Percentiles rank a stretch among this genome's conserved stretches.
Evolutionary conservation across 2,888 invertebrate species (phyloP).

Genomic region (Trileptium ribeirensis): DNA sequence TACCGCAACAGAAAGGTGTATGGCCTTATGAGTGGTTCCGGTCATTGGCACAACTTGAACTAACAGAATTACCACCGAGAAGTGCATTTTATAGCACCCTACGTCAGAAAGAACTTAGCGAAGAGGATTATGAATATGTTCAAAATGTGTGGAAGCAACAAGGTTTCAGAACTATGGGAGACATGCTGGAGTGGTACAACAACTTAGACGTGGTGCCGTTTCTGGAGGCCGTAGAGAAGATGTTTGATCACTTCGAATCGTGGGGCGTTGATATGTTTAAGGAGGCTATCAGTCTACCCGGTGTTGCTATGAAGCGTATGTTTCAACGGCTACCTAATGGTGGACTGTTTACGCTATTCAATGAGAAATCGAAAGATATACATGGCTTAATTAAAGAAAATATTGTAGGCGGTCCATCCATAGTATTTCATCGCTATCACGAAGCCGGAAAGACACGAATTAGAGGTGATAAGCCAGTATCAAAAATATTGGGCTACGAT

Average conservation of each 20-base stretch:
- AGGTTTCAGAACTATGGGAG: not conserved
- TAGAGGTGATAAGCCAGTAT: too few relatives aligned
- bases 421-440: too few relatives aligned
- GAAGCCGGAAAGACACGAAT: too few relatives aligned
- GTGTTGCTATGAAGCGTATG: conserved; percentile 16
- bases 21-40: conserved; percentile 11
- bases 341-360: not conserved
- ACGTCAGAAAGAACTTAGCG: not conserved
- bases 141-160: not conserved
- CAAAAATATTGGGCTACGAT: too few relatives aligned
- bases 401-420: too few relatives aligned
- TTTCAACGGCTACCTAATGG: conserved; percentile 27
- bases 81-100: conserved; percentile 7
- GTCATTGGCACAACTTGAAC: not conserved
- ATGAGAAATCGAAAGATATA: too few relatives aligned
- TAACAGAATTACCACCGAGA: not conserved
- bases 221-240: conserved; percentile 31
- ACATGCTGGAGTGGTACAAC: conserved; percentile 28
- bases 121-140: not conserved
- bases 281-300: conserved; percentile 28
- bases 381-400: too few relatives aligned
- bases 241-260: conserved; percentile 27
- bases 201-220: conserved; percentile 27
- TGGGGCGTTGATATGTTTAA: conserved; percentile 11
- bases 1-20: not conserved